These are phyloP conservation scores for Sparidentex hasta DNA, from an alignment of 2,797 vertebrate species.

Conservation along the genomic window DNA sequence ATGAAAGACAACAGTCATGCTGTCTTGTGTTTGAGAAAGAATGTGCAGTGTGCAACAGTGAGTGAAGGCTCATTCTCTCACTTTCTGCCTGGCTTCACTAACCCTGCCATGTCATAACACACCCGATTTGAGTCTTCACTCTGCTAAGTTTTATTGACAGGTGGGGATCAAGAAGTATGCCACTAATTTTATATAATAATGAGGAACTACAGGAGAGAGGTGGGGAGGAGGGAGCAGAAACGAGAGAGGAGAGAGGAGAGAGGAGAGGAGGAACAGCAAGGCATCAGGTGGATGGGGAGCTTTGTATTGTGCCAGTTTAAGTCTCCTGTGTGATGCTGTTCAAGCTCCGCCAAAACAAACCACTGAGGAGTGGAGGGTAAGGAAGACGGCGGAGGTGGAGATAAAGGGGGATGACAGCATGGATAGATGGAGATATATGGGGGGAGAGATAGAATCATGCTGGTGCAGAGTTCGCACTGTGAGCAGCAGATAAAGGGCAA, in stretches of 20 bases:
- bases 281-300: conserved; percentile 65
- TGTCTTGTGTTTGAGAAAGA: conserved; percentile 6
- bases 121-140: neutral
- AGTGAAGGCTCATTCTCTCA: conserved; percentile 10
- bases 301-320: conserved; percentile 55
- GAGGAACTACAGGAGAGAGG: conserved; percentile 21
- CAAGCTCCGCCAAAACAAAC: conserved; percentile 74
- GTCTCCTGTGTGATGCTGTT: conserved; percentile 65
- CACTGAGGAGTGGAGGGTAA: conserved; percentile 41
- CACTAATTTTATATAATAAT: conserved; percentile 2
- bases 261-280: conserved; percentile 43
- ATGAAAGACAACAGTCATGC: neutral
- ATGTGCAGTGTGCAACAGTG: neutral
- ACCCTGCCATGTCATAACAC: conserved; percentile 30
- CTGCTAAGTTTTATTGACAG: conserved; percentile 15
- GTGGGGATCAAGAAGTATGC: neutral
- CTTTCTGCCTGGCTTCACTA: conserved; percentile 27
- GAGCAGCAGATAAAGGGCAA: conserved; percentile 48
- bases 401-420: conserved; percentile 63
- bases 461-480: conserved; percentile 67
- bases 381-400: conserved; percentile 35
- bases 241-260: conserved; percentile 31
- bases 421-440: conserved; percentile 72
- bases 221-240: conserved; percentile 21
- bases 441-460: conserved; percentile 62